These are phyloP conservation scores for Cephus runcator DNA, from an alignment of 2,888 invertebrate species.

Conservation along the genomic window DNA sequence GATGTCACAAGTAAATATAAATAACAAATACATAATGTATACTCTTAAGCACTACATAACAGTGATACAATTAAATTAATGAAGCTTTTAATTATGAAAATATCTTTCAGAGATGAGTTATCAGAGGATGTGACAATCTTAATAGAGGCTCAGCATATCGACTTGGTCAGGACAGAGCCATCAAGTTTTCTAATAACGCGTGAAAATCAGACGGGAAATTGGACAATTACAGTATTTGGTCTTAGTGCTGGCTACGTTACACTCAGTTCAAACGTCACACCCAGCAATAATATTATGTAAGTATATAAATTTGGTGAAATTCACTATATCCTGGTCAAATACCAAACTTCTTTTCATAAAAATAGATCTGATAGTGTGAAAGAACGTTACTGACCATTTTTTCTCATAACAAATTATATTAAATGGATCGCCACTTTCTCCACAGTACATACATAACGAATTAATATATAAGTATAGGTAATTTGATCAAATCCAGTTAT, in stretches of 20 bases:
- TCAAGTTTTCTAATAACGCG: constrained; percentile 63
- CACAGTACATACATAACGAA: too few relatives aligned
- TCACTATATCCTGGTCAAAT: not conserved
- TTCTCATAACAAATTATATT: not conserved
- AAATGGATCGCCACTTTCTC: not conserved
- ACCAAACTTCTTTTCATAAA: not conserved
- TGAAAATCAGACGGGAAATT: constrained; percentile 58
- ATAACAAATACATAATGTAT: not conserved
- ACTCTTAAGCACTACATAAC: not conserved
- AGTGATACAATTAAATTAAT: not conserved
- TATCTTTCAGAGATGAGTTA: not conserved
- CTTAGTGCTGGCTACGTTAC: constrained; percentile 76
- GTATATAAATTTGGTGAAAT: constrained; percentile 25
- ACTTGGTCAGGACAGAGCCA: constrained; percentile 72
- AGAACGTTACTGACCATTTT: not conserved
- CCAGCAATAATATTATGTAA: constrained; percentile 67
- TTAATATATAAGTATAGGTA: not conserved
- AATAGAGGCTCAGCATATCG: constrained; percentile 74
- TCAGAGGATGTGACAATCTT: constrained; percentile 66
- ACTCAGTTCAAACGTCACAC: constrained; percentile 72
- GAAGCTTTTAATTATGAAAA: not conserved
- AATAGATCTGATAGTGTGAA: not conserved
- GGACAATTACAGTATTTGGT: constrained; percentile 70
- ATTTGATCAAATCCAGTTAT: not conserved
- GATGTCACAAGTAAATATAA: not conserved